phyloP scores from a whole-genome alignment of 2,113 vertebrate species.

The Phoxinus phoxinus region DNA sequence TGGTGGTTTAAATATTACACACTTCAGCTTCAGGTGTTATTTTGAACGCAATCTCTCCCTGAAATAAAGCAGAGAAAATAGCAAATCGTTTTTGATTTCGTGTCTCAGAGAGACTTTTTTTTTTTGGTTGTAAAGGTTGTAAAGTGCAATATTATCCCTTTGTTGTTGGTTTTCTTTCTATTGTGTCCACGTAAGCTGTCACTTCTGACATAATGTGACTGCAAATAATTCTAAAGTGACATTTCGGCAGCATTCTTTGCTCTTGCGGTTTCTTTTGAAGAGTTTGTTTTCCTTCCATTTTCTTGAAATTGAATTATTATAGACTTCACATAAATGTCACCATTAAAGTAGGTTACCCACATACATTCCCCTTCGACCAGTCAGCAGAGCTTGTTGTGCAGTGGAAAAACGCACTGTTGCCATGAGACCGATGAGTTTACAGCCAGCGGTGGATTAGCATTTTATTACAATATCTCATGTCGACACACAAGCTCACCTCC shows the following conservation, averaged over 20 bases:
- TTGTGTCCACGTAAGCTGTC: conserved; percentile 36
- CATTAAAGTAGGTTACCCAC: conserved; percentile 59
- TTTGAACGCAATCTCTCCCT: not conserved
- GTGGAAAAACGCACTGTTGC: conserved; percentile 66
- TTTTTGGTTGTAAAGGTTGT: not conserved
- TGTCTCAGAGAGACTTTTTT: not conserved
- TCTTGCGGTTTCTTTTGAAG: conserved; percentile 67
- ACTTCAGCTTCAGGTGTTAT: not conserved
- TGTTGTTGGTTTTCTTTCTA: conserved; percentile 13
- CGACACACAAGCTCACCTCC: conserved; percentile 25
- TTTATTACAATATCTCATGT: not conserved
- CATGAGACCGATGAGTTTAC: conserved; percentile 65
- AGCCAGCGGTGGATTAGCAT: conserved; percentile 31
- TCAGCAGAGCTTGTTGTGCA: conserved; percentile 60
- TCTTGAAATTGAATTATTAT: conserved; percentile 56
- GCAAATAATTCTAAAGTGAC: conserved; percentile 61
- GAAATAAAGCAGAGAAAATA: not conserved
- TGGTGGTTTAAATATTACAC: not conserved
- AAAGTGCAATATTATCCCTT: conserved; percentile 31
- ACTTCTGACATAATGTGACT: conserved; percentile 61
- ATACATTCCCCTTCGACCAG: conserved; percentile 56
- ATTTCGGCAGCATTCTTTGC: conserved; percentile 59
- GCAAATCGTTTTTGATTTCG: not conserved
- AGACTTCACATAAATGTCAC: conserved; percentile 61
- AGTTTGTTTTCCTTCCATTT: conserved; percentile 63